A percentile compares a stretch with the other conserved stretches of the same genome.
Conservation (phyloP, 2,113 vertebrate genomes). For the Dinomys branickii region DNA sequence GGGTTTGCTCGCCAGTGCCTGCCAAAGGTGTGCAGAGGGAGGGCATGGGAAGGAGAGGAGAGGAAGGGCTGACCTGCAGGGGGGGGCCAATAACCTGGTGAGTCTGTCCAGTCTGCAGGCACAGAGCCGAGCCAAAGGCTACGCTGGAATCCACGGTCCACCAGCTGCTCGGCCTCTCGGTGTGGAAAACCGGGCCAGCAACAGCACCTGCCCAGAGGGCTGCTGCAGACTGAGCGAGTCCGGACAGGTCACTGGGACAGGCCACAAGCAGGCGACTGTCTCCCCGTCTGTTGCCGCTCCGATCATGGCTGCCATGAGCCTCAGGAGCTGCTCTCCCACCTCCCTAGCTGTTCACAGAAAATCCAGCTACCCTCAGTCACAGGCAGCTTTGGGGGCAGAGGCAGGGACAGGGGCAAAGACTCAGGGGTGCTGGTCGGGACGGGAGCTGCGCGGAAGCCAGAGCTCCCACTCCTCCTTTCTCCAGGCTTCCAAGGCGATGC, state of each 20-base stretch:
- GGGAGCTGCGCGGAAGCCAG: neutral
- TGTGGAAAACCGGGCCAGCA: fast-evolving
- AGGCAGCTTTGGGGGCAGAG: neutral
- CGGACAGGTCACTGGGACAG: neutral
- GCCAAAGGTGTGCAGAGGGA: neutral
- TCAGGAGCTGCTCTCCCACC: neutral
- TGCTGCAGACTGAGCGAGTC: neutral
- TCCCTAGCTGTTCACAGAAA: neutral
- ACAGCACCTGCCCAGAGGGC: too few species aligned
- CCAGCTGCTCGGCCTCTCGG: neutral
- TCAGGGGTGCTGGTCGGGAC: neutral
- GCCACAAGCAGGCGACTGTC: neutral
- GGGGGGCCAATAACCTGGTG: neutral
- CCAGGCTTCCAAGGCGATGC: neutral
- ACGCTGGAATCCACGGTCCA: neutral
- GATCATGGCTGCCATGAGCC: neutral
- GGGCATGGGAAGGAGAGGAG: too few species aligned
- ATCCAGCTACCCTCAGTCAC: neutral
- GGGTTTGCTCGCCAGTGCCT: neutral
- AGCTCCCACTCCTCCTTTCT: neutral
- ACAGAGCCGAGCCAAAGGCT: neutral
- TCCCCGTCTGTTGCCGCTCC: neutral
- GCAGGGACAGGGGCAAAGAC: too few species aligned
- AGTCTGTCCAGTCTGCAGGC: neutral
- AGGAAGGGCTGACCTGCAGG: neutral